Conservation (phyloP, 2,113 vertebrate species). For the Hippolais icterina region DNA sequence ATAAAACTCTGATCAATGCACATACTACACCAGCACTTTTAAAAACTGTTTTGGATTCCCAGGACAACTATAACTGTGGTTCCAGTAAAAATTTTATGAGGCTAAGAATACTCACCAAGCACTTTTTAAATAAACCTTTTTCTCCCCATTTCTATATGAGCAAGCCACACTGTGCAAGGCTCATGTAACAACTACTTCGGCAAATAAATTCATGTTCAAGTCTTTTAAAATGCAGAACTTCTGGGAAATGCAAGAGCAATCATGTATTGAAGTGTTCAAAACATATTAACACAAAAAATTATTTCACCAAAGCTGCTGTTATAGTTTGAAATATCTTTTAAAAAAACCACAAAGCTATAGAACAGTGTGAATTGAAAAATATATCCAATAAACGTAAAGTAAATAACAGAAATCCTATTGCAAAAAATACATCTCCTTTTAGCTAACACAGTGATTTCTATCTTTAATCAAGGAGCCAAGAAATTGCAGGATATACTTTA, state of each 20-base stretch:
- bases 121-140: not conserved
- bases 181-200: not conserved
- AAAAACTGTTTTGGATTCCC: not conserved
- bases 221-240: not conserved
- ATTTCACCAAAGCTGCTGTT: not conserved
- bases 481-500: not conserved
- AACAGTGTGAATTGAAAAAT: not conserved
- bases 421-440: not conserved
- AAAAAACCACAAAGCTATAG: not conserved
- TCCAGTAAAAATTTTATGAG: not conserved
- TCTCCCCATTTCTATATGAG: accelerated
- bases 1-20: not conserved
- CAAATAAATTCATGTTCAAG: not conserved
- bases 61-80: not conserved
- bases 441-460: not conserved
- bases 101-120: not conserved
- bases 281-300: not conserved
- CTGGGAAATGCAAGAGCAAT: not conserved
- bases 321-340: not conserved
- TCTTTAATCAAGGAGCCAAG: not conserved
- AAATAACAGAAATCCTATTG: not conserved
- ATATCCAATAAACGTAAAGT: not conserved
- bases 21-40: not conserved
- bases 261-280: not conserved
- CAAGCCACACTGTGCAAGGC: not conserved